Conservation (phyloP, 2,888 invertebrate genomes). For the Orgyia antiqua region DNA sequence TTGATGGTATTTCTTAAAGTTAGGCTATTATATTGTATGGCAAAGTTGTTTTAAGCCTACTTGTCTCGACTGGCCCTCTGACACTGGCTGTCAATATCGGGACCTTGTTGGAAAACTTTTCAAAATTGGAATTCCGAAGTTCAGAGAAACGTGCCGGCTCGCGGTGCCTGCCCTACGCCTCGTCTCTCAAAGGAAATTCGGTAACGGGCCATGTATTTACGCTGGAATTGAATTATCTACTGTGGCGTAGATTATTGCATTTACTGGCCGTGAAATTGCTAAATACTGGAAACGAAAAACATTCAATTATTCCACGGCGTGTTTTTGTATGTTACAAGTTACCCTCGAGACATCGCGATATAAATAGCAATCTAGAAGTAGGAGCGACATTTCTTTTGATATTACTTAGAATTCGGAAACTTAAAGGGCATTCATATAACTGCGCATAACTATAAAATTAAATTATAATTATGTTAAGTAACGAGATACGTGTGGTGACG, state of each 20-base stretch:
- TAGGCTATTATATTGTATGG: constrained; percentile 20
- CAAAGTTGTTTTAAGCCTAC: constrained; percentile 36
- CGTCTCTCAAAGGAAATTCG: constrained; percentile 75
- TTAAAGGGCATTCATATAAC: no score
- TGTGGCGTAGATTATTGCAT: constrained; percentile 66
- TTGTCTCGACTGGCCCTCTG: constrained; percentile 57
- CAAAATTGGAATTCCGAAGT: constrained; percentile 78
- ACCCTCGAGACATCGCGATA: constrained; percentile 5
- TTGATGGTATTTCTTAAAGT: no score
- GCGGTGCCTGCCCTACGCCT: constrained; percentile 59
- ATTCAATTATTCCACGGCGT: constrained; percentile 29
- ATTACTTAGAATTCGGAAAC: no score
- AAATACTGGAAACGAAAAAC: constrained; percentile 45
- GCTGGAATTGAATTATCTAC: constrained; percentile 69
- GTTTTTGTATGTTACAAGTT: constrained; percentile 15
- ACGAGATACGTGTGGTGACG: no score
- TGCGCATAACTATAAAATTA: no score
- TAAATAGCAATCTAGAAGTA: not conserved
- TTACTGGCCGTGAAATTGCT: constrained; percentile 65
- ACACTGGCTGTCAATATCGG: constrained; percentile 70
- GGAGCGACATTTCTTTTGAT: constrained; percentile 18
- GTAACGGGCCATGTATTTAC: constrained; percentile 67
- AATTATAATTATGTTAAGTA: no score
- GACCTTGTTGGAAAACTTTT: constrained; percentile 73
- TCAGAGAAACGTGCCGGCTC: constrained; percentile 68